Conservation (phyloP, 2,797 vertebrate genomes). For the Dermochelys coriacea region DNA sequence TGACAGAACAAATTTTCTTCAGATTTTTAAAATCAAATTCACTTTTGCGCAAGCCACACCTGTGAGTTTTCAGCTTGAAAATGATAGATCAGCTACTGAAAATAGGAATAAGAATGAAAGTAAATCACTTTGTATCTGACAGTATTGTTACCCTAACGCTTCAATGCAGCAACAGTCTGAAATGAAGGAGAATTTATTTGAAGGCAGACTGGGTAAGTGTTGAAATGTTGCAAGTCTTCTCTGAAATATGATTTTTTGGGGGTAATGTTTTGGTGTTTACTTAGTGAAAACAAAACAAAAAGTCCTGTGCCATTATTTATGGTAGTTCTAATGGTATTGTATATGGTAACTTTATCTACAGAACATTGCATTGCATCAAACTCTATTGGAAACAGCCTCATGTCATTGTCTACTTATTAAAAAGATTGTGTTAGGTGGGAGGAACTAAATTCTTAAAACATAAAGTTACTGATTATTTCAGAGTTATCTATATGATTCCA, state of each 20-base stretch:
- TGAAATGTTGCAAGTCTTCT: conserved; percentile 9
- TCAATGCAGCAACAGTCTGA: not conserved
- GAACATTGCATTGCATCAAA: accelerated
- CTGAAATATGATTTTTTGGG: not conserved
- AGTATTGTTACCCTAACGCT: not conserved
- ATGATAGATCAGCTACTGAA: conserved; percentile 21
- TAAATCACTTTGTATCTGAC: not conserved
- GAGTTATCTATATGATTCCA: not conserved
- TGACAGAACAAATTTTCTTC: not conserved
- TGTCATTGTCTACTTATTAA: not conserved
- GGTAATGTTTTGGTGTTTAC: not conserved
- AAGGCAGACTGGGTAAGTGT: not conserved
- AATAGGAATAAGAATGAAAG: not conserved
- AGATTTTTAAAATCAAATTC: accelerated
- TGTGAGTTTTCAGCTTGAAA: conserved; percentile 25
- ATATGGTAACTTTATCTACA: conserved; percentile 4
- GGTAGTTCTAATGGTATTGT: not conserved
- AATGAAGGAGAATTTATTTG: not conserved
- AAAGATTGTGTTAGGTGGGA: not conserved
- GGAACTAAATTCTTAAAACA: not conserved
- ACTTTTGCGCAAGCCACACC: not conserved
- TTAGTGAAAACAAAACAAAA: not conserved
- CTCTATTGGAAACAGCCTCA: not conserved
- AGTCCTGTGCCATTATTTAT: not conserved
- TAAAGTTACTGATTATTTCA: not conserved